These are phyloP conservation scores for Rhyacophila brunnea DNA, from an alignment of 1,140 invertebrate species.

Conservation along the genomic window DNA sequence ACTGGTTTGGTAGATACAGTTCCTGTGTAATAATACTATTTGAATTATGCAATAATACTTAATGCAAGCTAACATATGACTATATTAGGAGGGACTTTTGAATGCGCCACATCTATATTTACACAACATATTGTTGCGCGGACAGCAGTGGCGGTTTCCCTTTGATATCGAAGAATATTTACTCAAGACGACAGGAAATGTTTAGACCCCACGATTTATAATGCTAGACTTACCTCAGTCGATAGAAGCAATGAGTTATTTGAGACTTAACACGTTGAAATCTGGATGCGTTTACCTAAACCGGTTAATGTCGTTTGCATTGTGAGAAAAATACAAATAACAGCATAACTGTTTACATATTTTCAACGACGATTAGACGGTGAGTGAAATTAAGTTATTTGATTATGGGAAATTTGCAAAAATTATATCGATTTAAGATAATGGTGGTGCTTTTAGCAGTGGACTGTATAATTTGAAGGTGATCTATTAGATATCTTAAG, in stretches of 20 bases:
- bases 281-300: too few species aligned
- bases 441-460: too few species aligned
- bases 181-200: constrained; percentile 34
- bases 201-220: constrained; percentile 35
- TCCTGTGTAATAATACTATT: constrained; percentile 16
- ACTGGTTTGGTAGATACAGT: too few species aligned
- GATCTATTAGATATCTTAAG: too few species aligned
- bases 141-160: constrained; percentile 16
- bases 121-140: constrained; percentile 32
- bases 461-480: too few species aligned
- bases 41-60: constrained; percentile 32
- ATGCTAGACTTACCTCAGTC: constrained; percentile 12
- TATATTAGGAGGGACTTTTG: constrained; percentile 34
- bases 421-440: too few species aligned
- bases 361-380: too few species aligned
- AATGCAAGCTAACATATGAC: constrained; percentile 21
- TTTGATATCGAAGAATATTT: constrained; percentile 35
- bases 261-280: not conserved
- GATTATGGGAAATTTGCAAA: too few species aligned
- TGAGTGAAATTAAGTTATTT: too few species aligned
- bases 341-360: too few species aligned
- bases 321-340: too few species aligned
- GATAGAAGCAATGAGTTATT: constrained; percentile 12
- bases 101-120: constrained; percentile 35
- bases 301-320: too few species aligned